Conservation (phyloP, 2,888 invertebrate genomes). For the Lasioglossum zephyrum region DNA sequence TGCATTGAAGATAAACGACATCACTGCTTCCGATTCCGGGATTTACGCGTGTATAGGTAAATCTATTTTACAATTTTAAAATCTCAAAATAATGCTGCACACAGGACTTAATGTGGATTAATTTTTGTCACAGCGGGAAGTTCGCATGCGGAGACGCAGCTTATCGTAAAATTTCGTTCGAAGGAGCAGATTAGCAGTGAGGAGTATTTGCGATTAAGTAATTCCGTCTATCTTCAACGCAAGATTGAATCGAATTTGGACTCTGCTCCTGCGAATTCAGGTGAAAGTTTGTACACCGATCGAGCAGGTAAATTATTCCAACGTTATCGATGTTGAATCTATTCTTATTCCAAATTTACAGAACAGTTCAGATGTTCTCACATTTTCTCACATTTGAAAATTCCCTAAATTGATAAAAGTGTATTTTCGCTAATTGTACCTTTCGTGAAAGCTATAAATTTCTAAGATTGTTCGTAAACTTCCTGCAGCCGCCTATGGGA, state of each 20-base stretch:
- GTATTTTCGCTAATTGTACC: background rate
- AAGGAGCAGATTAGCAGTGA: constrained; percentile 92
- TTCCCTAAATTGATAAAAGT: background rate
- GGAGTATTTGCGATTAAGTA: constrained; percentile 86
- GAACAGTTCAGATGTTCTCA: background rate
- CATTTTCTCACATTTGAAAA: background rate
- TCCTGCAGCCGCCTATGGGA: constrained; percentile 61
- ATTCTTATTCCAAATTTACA: background rate
- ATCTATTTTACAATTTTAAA: constrained; percentile 25
- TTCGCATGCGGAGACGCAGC: constrained; percentile 91
- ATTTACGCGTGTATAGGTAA: constrained; percentile 93
- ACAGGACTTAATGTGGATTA: background rate
- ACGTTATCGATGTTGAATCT: background rate
- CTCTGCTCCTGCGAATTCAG: constrained; percentile 85
- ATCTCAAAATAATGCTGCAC: background rate
- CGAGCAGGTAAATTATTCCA: constrained; percentile 71
- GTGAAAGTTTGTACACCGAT: constrained; percentile 80
- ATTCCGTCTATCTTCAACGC: constrained; percentile 82
- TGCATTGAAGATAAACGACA: constrained; percentile 93
- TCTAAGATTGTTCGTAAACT: background rate
- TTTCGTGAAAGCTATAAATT: background rate
- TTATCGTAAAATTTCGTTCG: constrained; percentile 92
- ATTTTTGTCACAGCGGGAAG: constrained; percentile 87
- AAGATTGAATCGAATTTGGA: constrained; percentile 79
- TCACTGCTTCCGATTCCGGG: constrained; percentile 93